Percentiles rank a stretch among this genome's conserved stretches.
phyloP scores from a whole-genome alignment of 1,140 invertebrate genomes.

The Drosophila pruinosa region DNA sequence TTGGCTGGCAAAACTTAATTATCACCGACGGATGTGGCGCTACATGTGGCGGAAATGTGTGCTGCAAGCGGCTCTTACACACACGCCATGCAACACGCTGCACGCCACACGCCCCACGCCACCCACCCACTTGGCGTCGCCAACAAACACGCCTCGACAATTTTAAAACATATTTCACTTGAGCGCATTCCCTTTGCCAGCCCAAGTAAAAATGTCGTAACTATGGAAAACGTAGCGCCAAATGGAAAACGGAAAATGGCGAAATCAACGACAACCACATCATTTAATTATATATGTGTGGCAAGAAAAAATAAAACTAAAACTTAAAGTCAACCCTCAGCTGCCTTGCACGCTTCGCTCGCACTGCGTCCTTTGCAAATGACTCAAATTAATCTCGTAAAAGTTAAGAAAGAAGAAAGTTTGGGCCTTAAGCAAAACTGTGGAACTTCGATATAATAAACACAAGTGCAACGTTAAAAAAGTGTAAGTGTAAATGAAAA shows the following conservation, averaged over 20 bases:
- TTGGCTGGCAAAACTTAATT: slow-evolving; percentile 66
- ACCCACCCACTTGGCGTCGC: slow-evolving; percentile 49
- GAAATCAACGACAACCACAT: slow-evolving; percentile 31
- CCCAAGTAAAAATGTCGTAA: slow-evolving; percentile 34
- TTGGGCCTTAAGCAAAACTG: neutral
- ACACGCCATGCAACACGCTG: slow-evolving; percentile 21
- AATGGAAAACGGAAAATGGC: slow-evolving; percentile 1
- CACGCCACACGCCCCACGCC: neutral
- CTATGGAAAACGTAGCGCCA: neutral
- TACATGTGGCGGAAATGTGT: slow-evolving; percentile 66
- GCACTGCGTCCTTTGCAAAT: slow-evolving; percentile 9
- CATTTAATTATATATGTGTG: slow-evolving; percentile 34
- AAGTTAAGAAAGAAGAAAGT: neutral
- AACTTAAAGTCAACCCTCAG: slow-evolving; percentile 2
- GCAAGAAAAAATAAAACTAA: neutral
- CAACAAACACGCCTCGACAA: slow-evolving; percentile 70
- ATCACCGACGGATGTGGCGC: slow-evolving; percentile 74
- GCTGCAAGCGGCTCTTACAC: slow-evolving; percentile 15
- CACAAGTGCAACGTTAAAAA: neutral
- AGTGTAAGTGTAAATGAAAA: neutral
- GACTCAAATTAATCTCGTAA: slow-evolving; percentile 8
- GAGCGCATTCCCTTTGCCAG: slow-evolving; percentile 36
- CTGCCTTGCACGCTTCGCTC: neutral
- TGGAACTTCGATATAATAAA: neutral
- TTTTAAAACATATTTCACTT: slow-evolving; percentile 77